Evolutionary conservation across 92 coral and sea anemone genomes (phyloP), one percentile per base, ranked within the genome.

Genomic region (Zoanthus sansibaricus): DNA sequence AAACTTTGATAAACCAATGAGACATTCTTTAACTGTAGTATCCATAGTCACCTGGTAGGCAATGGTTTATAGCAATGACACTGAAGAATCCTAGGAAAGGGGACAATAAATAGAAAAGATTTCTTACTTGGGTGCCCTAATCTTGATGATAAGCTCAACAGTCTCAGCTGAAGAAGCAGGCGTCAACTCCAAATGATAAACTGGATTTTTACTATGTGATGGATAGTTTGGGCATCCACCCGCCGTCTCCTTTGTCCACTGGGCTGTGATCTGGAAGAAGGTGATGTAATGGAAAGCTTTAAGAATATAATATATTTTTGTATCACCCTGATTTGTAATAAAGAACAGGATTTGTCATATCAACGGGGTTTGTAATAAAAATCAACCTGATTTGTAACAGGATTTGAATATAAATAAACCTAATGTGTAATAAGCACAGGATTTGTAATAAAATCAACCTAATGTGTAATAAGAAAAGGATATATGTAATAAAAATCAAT

Each of bases 221-320:
- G 98, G 88, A 71, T 95, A 97, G 59, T 97, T 97, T 0, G 97
- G 97, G 70, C 99, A 97, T 42, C 99, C 99, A 44, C 99, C 99
- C 4, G 99, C 99, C 21, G 92, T 87, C 31, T 75, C 86, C 72
- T 94, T 94, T 32, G 92, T 92, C 99, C 99, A 97, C 88, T 94
- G 94, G 71, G 92, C 99, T 7, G 89, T 97, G 51, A 95, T 92
- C 99, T 97, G 72, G 6, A 82, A 42, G 62, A 66, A 18, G 78
- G 44, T 33, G 47, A 77, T 9, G 30, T n/a, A 45, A 32, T 33
- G 7, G 68, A 3, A n/a, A 6, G 31, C 17, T 15, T 20, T 37
- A 37, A 37, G 42, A 37, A 11, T 12, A 56, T 56, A 17, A 7
- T 17, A 14, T 56, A 56, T 4, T 4, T 4, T 2, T 37, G 42